A percentile compares a stretch with the other conserved stretches of the same genome.
Conservation (phyloP, 30 jellyfish, hydroid and myxozoan genomes). For the Haliclystus octoradiatus region DNA sequence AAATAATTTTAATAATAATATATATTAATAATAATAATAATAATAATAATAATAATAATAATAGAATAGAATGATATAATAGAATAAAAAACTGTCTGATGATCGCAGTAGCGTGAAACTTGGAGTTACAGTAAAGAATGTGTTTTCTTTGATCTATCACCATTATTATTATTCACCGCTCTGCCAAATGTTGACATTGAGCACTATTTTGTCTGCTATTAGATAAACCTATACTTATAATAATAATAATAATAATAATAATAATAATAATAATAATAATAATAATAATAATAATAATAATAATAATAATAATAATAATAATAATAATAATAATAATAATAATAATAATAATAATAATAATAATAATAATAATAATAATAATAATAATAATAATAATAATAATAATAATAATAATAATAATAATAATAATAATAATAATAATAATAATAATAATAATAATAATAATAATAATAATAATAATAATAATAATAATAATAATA, state of each 20-base stretch:
- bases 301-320: not conserved
- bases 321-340: conserved; percentile 12
- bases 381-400: not conserved
- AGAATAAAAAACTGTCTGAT: too few species aligned
- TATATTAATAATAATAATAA: too few species aligned
- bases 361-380: conserved; percentile 5
- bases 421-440: not conserved
- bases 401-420: not conserved
- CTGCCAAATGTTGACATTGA: too few species aligned
- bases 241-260: conserved; percentile 8
- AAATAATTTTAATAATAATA: too few species aligned
- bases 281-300: conserved; percentile 14
- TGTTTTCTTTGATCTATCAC: too few species aligned
- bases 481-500: conserved; percentile 8
- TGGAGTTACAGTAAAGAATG: too few species aligned
- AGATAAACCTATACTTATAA: too few species aligned
- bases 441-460: conserved; percentile 15
- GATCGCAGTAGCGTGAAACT: too few species aligned
- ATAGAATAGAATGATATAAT: too few species aligned
- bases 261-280: conserved; percentile 14
- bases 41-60: too few species aligned
- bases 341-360: conserved; percentile 14
- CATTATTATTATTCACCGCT: too few species aligned
- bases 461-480: conserved; percentile 15
- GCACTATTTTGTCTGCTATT: too few species aligned